Evolutionary conservation across 2,113 vertebrate genomes (phyloP).

Genomic region (Camelus bactrianus): DNA sequence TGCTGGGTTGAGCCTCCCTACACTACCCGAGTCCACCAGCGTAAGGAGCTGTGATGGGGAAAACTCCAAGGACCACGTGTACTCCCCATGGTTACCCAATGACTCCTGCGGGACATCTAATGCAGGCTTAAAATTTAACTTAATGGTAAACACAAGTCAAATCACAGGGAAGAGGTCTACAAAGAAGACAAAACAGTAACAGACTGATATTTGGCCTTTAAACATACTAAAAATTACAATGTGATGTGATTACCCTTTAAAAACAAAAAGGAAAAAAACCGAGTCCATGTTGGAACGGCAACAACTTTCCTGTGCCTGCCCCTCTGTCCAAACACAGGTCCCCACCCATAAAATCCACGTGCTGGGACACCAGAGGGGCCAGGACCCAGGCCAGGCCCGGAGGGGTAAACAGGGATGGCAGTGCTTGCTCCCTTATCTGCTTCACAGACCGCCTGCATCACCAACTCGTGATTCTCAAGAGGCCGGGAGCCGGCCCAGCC

Average conservation of each 20-base stretch:
- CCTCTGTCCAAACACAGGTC: background rate
- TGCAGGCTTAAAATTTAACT: slow-evolving; percentile 40
- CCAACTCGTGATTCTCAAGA: background rate
- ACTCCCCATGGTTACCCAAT: background rate
- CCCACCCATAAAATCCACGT: slow-evolving; percentile 28
- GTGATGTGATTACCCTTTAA: background rate
- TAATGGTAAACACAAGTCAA: background rate
- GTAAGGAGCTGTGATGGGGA: background rate
- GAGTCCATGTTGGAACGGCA: background rate
- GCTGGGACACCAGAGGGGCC: background rate
- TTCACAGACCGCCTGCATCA: background rate
- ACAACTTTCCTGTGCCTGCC: background rate
- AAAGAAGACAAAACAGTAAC: background rate
- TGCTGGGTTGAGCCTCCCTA: background rate
- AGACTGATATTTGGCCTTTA: slow-evolving; percentile 39
- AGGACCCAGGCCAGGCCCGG: background rate
- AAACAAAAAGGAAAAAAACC: background rate
- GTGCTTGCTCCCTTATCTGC: slow-evolving; percentile 38
- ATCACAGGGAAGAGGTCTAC: background rate
- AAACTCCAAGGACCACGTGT: background rate
- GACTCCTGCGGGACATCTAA: background rate
- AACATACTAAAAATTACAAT: slow-evolving; percentile 28
- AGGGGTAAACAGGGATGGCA: slow-evolving; percentile 33
- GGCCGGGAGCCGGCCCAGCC: background rate
- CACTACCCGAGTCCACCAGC: background rate